phyloP scores from a whole-genome alignment of 2,113 vertebrate species.

The Urocolius indicus region DNA sequence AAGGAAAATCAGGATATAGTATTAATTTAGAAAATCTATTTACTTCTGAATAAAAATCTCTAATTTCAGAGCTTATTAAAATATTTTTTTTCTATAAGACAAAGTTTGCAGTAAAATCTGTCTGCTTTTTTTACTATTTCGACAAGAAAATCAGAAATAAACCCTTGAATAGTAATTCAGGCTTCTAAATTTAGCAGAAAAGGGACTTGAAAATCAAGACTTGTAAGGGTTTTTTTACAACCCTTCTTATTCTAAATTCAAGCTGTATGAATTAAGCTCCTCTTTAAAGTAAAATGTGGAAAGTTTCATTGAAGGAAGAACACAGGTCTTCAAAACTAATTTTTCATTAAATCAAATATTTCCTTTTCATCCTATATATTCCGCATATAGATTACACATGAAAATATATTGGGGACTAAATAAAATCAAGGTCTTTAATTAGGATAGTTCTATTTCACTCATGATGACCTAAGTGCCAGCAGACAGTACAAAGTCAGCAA shows the following conservation, averaged over 20 bases:
- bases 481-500: not conserved
- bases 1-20: not conserved
- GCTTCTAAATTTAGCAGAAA: not conserved
- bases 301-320: not conserved
- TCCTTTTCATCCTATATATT: not conserved
- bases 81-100: not conserved
- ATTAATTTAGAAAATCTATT: not conserved
- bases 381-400: not conserved
- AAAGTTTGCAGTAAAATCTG: not conserved
- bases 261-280: not conserved
- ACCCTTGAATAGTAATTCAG: not conserved
- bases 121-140: not conserved
- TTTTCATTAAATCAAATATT: not conserved
- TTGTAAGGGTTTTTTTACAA: accelerated
- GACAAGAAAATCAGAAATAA: not conserved
- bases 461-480: not conserved
- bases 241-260: not conserved
- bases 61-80: not conserved
- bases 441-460: not conserved
- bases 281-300: not conserved
- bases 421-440: not conserved
- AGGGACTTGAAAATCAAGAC: not conserved
- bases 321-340: not conserved
- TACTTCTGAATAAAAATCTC: not conserved
- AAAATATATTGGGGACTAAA: not conserved